Conservation (phyloP, 2,113 vertebrate species). For the Marcusenius ussheri region DNA sequence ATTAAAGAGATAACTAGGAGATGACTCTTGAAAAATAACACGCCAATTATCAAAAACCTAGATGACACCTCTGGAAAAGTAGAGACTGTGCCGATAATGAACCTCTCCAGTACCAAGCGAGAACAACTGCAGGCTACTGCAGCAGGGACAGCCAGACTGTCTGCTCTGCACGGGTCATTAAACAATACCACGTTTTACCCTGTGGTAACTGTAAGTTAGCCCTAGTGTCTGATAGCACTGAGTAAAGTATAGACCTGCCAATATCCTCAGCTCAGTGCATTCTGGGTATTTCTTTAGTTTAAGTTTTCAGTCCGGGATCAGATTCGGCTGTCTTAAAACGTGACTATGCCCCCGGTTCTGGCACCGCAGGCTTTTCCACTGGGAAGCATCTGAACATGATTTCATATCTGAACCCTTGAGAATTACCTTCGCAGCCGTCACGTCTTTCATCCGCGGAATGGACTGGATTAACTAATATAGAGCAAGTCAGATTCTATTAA, state of each 20-base stretch:
- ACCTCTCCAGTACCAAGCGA: background rate
- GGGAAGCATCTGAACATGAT: background rate
- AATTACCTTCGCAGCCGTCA: background rate
- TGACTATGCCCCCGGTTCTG: background rate
- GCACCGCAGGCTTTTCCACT: background rate
- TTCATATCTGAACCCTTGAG: background rate
- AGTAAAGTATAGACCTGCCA: constrained; percentile 6
- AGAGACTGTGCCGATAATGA: background rate
- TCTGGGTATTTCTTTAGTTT: background rate
- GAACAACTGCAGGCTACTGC: background rate
- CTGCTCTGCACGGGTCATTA: background rate
- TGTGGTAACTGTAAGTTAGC: background rate
- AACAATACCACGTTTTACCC: background rate
- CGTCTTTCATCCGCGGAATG: background rate
- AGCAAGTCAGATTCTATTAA: constrained; percentile 9
- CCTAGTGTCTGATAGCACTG: background rate
- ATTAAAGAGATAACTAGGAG: background rate
- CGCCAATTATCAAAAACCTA: constrained; percentile 18
- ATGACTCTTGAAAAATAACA: constrained; percentile 3
- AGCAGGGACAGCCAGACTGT: background rate
- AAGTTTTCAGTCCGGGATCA: background rate
- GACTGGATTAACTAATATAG: background rate
- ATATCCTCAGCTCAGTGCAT: background rate
- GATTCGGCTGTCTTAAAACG: background rate
- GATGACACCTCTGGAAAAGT: constrained; percentile 6